Conservation (phyloP, 1,140 invertebrate species). For the Drosophila bipectinata region DNA sequence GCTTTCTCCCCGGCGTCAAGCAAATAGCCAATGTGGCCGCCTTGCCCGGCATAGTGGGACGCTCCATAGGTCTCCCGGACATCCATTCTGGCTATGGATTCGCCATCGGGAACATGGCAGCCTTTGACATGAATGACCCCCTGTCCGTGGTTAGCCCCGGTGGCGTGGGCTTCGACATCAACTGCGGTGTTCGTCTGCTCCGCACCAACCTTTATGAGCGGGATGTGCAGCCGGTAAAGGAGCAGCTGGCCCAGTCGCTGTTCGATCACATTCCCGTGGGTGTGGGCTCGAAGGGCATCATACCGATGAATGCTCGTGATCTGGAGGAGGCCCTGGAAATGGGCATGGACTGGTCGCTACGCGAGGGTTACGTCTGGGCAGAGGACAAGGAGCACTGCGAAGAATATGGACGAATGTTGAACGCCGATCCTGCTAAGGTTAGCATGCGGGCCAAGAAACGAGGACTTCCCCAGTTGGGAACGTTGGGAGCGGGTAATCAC, state of each 20-base stretch:
- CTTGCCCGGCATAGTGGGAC: conserved; percentile 97
- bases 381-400: conserved; percentile 99
- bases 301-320: conserved; percentile 98
- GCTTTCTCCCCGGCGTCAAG: conserved; percentile 99
- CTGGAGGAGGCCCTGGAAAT: conserved; percentile 99
- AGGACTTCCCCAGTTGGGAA: conserved; percentile 99
- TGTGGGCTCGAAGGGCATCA: conserved; percentile 99
- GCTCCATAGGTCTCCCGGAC: conserved; percentile 97
- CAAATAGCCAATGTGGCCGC: conserved; percentile 99
- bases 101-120: conserved; percentile 99
- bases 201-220: conserved; percentile 98
- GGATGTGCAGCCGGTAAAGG: conserved; percentile 98
- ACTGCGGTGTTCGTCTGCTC: conserved; percentile 97
- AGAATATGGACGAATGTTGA: conserved; percentile 99
- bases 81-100: conserved; percentile 99
- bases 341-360: conserved; percentile 99
- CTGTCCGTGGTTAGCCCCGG: conserved; percentile 98
- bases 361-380: conserved; percentile 99
- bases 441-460: conserved; percentile 98
- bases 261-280: conserved; percentile 99
- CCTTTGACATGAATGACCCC: conserved; percentile 98
- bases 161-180: conserved; percentile 99
- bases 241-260: conserved; percentile 98
- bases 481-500: conserved; percentile 99
- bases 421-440: conserved; percentile 99